Evolutionary conservation across 1,140 invertebrate genomes (phyloP).

Genomic region (Ptiloglossa arizonensis): DNA sequence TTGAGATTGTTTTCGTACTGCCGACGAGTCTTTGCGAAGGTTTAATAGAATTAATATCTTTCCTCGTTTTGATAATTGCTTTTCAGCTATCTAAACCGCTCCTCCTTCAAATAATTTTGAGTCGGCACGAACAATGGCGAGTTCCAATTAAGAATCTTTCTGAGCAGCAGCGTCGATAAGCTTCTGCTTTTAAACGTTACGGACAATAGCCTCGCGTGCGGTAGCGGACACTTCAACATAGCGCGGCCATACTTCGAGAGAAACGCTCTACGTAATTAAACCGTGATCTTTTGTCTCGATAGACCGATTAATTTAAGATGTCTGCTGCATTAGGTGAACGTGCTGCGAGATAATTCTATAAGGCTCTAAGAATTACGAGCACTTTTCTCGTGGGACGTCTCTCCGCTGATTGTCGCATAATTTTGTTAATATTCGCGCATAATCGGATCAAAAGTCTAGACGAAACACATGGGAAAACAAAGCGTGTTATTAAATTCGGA

Average conservation of each 20-base stretch:
- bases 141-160: conserved; percentile 23
- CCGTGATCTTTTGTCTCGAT: conserved; percentile 52
- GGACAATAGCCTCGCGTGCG: conserved; percentile 41
- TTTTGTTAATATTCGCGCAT: too few relatives aligned
- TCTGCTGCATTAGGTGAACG: conserved; percentile 24
- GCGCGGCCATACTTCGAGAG: not conserved
- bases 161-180: conserved; percentile 26
- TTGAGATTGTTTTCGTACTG: not conserved
- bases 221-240: conserved; percentile 15
- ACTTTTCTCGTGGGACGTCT: not conserved
- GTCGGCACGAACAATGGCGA: conserved; percentile 20
- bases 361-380: conserved; percentile 5
- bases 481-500: too few relatives aligned
- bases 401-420: too few relatives aligned
- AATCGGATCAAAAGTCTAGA: too few relatives aligned
- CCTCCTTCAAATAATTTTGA: not conserved
- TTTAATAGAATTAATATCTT: not conserved
- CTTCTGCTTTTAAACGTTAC: conserved; percentile 34
- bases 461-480: too few relatives aligned
- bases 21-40: not conserved
- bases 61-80: too few relatives aligned
- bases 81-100: not conserved
- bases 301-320: conserved; percentile 48
- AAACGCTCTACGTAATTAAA: conserved; percentile 45
- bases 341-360: not conserved